Evolutionary conservation across 1,140 invertebrate species (phyloP), one percentile per base, ranked within the genome.

Genomic region (Dreissena polymorpha): DNA sequence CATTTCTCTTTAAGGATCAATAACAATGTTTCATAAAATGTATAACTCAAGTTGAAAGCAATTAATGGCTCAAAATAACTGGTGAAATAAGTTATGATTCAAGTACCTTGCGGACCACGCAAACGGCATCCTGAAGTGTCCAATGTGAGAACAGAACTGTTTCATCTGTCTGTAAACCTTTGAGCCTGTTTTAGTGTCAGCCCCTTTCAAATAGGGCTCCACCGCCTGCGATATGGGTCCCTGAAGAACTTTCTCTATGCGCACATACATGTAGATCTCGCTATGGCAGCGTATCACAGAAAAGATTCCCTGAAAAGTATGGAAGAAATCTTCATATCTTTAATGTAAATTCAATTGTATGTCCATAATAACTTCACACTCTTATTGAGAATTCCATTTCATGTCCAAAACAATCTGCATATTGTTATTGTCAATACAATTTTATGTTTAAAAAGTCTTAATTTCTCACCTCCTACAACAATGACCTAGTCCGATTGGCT

Each of bases 121-220:
- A 93, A 99, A 98, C 5, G 97, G 97, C 97, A 99, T 99, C 87
- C 96, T 95, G 93, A 98, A 98, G 89, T 96, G 96, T 10, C 97
- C 97, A 85, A 99, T 95, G 89, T 97, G 95, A 91, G 96, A 95
- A 87, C 96, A 97, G 91, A 95, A 97, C 53, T 95, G 94, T 91
- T 95, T 95, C 84, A 97, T 96, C 88, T 95, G 95, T 93, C 96
- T 97, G 89, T 97, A 96, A 25, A 97, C 95, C 94, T 97, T 98
- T 23, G 95, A 93, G 10, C 95, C 97, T 69, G 96, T 89, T 95
- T 95, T 94, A 10, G 95, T 21, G 96, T 94, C 90, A 3, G 85
- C 29, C 8, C 97, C 97, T 86, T 97, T 97, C 18, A 98, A 94
- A 92, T 99, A 99, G 0, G 97, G 96, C 87, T 99, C 97, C 16